A percentile compares a stretch with the other conserved stretches of the same genome.
phyloP scores from a whole-genome alignment of 2,888 invertebrate genomes.

The Latrodectus elegans region DNA sequence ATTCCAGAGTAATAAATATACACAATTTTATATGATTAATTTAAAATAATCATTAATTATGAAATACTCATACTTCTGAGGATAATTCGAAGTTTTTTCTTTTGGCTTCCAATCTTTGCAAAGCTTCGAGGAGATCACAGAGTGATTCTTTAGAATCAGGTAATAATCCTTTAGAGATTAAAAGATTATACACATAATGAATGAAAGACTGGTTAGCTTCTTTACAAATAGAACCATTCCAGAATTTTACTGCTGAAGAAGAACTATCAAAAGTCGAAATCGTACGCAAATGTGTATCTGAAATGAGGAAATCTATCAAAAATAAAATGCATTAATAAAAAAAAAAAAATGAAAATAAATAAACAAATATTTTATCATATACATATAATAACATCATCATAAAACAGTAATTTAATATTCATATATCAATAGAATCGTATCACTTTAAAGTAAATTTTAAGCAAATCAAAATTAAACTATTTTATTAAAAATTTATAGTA shows the following conservation, averaged over 20 bases:
- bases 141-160: neutral
- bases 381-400: too few species aligned
- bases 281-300: neutral
- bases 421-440: too few species aligned
- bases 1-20: too few species aligned
- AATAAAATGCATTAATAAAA: neutral
- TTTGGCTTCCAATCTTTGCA: constrained; percentile 2
- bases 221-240: constrained; percentile 19
- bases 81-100: constrained; percentile 8
- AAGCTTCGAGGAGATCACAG: neutral
- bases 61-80: constrained; percentile 18
- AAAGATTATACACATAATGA: neutral
- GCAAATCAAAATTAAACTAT: too few species aligned
- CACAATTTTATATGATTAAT: too few species aligned
- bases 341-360: neutral
- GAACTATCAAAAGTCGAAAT: neutral
- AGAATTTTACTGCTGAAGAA: constrained; percentile 5
- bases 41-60: neutral
- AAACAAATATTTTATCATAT: too few species aligned
- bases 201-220: constrained; percentile 17
- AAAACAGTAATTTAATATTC: too few species aligned
- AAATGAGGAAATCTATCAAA: neutral
- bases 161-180: neutral
- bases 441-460: too few species aligned
- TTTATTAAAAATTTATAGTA: too few species aligned